Conservation (phyloP, 2,888 invertebrate genomes). For the Ametastegia equiseti region DNA sequence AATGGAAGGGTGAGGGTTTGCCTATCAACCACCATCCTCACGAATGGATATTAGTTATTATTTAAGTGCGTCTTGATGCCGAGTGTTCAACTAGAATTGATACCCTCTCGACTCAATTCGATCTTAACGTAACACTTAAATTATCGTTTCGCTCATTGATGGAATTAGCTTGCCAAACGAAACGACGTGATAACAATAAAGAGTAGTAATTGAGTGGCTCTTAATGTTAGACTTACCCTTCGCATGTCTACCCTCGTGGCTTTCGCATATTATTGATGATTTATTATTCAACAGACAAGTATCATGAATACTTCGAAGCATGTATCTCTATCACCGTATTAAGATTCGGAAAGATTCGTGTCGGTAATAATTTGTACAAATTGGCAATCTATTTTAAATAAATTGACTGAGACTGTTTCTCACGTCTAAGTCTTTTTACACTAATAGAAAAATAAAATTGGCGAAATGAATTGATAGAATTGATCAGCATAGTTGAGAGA, state of each 20-base stretch:
- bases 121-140: neutral
- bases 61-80: conserved; percentile 17
- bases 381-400: too few relatives aligned
- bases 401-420: too few relatives aligned
- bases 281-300: neutral
- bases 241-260: too few relatives aligned
- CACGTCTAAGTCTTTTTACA: too few relatives aligned
- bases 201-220: conserved; percentile 9
- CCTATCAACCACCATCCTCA: neutral
- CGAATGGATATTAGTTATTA: conserved; percentile 19
- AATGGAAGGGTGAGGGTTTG: neutral
- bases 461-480: too few relatives aligned
- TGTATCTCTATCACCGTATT: too few relatives aligned
- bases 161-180: conserved; percentile 7
- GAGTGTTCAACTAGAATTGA: neutral
- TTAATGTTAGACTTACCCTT: neutral
- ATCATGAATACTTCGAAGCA: neutral
- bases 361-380: too few relatives aligned
- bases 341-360: too few relatives aligned
- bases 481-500: too few relatives aligned
- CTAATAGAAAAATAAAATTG: too few relatives aligned
- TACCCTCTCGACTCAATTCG: neutral
- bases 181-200: conserved; percentile 33
- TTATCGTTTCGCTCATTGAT: neutral
- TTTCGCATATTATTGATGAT: neutral